Conservation (phyloP, 2,888 invertebrate genomes). For the Zele albiditarsus region DNA sequence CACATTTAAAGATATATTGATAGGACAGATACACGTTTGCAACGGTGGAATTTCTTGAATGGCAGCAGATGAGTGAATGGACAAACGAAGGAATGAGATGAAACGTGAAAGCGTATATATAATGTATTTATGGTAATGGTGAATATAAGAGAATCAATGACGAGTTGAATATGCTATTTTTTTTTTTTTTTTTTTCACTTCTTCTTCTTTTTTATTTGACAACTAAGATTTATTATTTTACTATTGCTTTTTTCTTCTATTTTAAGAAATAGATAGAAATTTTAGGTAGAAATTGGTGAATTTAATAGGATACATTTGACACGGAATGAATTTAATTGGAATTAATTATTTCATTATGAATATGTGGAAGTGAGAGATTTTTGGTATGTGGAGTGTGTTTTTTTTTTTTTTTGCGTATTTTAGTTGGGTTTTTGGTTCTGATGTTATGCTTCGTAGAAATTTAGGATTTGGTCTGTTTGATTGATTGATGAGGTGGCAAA, state of each 20-base stretch:
- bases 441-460: no score
- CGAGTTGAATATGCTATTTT: conserved; percentile 41
- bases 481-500: no score
- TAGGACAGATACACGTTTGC: not conserved
- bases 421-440: no score
- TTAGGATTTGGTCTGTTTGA: no score
- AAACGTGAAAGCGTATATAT: conserved; percentile 28
- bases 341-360: no score
- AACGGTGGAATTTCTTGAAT: conserved; percentile 58
- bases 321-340: no score
- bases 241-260: not conserved
- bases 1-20: no score
- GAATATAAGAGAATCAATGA: not conserved
- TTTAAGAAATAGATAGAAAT: not conserved
- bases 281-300: no score
- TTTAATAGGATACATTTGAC: no score
- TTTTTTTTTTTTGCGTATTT: no score
- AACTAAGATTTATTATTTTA: not conserved
- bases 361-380: no score
- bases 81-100: conserved; percentile 34
- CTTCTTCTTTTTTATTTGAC: conserved; percentile 4
- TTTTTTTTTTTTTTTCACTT: not conserved
- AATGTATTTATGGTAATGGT: not conserved
- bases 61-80: conserved; percentile 63
- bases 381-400: no score